Evolutionary conservation across 2,797 vertebrate species (phyloP).

Genomic region (Clamator glandarius): DNA sequence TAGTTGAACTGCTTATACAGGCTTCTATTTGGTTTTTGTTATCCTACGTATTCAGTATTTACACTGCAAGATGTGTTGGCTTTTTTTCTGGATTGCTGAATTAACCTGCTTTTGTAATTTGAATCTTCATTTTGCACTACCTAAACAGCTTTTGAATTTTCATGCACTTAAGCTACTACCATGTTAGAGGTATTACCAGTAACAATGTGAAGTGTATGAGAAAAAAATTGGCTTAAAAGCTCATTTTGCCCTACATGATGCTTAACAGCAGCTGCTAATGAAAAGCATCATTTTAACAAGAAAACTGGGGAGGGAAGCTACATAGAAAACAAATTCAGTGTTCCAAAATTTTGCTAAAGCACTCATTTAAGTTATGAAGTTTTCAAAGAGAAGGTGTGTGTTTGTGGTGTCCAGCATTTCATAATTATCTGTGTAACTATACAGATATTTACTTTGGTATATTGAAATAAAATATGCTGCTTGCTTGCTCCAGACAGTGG

Average conservation of each 20-base stretch:
- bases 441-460: background rate
- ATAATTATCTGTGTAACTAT: background rate
- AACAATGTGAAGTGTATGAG: background rate
- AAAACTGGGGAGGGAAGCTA: background rate
- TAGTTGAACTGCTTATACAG: background rate
- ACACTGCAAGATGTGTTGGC: background rate
- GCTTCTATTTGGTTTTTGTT: background rate
- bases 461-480: background rate
- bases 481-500: background rate
- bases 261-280: background rate
- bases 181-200: background rate
- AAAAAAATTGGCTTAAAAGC: constrained; percentile 40
- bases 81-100: background rate
- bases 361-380: background rate
- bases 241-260: constrained; percentile 11
- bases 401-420: background rate
- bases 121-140: background rate
- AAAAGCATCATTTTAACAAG: constrained; percentile 20
- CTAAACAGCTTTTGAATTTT: background rate
- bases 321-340: background rate
- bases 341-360: background rate
- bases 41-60: background rate
- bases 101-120: background rate
- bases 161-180: background rate
- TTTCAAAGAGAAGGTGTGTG: background rate